A percentile compares a stretch with the other conserved stretches of the same genome.
Evolutionary conservation across 2,888 invertebrate species (phyloP).

Genomic region (Nemurella pictetii): DNA sequence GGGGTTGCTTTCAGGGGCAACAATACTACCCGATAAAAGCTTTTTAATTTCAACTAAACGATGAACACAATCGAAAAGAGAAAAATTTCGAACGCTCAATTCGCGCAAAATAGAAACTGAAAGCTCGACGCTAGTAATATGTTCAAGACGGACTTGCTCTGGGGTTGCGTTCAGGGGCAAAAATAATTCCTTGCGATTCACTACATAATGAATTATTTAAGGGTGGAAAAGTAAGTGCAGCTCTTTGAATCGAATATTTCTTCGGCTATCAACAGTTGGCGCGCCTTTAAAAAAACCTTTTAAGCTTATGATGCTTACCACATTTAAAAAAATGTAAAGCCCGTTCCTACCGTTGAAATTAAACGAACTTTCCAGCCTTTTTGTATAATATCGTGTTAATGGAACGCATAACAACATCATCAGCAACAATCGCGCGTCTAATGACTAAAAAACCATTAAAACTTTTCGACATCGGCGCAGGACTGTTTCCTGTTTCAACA

Average conservation of each 20-base stretch:
- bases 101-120: too few species aligned
- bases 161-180: not conserved
- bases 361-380: not conserved
- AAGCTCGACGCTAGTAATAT: too few species aligned
- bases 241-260: not conserved
- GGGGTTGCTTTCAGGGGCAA: not conserved
- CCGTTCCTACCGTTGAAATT: not conserved
- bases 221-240: too few species aligned
- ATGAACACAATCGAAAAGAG: too few species aligned
- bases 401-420: constrained; percentile 18
- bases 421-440: constrained; percentile 1
- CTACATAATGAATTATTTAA: too few species aligned
- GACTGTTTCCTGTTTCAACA: constrained; percentile 12
- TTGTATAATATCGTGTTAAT: constrained; percentile 9
- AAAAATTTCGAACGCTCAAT: too few species aligned
- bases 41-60: too few species aligned
- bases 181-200: too few species aligned
- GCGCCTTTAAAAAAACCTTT: not conserved
- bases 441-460: constrained; percentile 17
- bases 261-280: not conserved
- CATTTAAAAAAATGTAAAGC: not conserved
- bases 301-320: not conserved
- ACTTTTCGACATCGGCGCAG: not conserved
- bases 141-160: too few species aligned
- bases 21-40: too few species aligned